These are phyloP conservation scores for Graphium colonna DNA, from an alignment of 2,888 invertebrate species.

Conservation along the genomic window DNA sequence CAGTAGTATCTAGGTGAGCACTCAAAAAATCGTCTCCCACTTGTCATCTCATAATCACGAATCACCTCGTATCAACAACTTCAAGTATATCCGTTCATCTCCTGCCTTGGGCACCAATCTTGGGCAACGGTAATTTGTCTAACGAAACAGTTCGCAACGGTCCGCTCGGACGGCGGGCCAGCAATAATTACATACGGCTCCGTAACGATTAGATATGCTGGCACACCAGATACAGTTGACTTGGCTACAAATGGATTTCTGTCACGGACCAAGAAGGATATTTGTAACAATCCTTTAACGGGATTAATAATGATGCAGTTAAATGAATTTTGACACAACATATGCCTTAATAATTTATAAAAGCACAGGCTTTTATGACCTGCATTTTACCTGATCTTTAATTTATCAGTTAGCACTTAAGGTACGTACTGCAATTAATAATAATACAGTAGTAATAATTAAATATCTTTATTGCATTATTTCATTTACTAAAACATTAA, in stretches of 20 bases:
- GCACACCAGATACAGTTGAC: constrained; percentile 9
- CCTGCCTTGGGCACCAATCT: constrained; percentile 19
- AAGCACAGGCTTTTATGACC: too few relatives aligned
- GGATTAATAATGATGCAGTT: neutral
- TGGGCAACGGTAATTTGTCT: constrained; percentile 47
- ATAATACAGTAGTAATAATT: too few relatives aligned
- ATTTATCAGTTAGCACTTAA: too few relatives aligned
- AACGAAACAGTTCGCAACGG: constrained; percentile 49
- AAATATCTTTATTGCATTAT: too few relatives aligned
- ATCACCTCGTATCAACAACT: neutral
- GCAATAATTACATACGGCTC: constrained; percentile 30
- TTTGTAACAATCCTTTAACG: neutral
- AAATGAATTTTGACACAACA: neutral
- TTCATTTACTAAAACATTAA: too few relatives aligned
- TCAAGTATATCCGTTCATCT: neutral
- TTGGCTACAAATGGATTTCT: constrained; percentile 5
- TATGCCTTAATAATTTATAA: constrained; percentile 7
- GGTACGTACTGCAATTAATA: too few relatives aligned
- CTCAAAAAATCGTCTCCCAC: too few relatives aligned
- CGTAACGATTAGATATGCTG: constrained; percentile 14
- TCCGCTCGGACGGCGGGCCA: constrained; percentile 44
- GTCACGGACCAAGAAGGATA: constrained; percentile 1
- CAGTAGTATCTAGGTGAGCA: too few relatives aligned
- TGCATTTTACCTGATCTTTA: too few relatives aligned
- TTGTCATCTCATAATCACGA: too few relatives aligned